These are phyloP conservation scores for Rhagoletis zephyria DNA, from an alignment of 1,140 invertebrate species.

Conservation along the genomic window DNA sequence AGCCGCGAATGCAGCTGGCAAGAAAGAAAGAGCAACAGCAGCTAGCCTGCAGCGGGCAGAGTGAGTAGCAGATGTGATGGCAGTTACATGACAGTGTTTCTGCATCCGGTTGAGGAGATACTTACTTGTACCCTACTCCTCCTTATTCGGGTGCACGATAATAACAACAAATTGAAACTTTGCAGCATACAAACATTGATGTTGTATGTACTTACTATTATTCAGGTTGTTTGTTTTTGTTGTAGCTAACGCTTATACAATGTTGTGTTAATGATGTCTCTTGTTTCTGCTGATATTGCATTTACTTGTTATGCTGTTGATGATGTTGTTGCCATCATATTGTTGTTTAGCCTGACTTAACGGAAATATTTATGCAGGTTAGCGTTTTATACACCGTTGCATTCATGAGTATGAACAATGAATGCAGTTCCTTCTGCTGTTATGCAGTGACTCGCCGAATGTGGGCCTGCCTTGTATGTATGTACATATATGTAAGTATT, in stretches of 20 bases:
- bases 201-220: background rate
- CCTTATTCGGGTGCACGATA: background rate
- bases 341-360: background rate
- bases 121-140: background rate
- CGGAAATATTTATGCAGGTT: slow-evolving; percentile 6
- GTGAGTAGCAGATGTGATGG: background rate
- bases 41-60: background rate
- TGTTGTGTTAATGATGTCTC: slow-evolving; percentile 38
- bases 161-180: slow-evolving; percentile 15
- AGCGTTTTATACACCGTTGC: background rate
- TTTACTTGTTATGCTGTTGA: slow-evolving; percentile 1
- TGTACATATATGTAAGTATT: no score
- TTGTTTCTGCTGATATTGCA: slow-evolving; percentile 34
- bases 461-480: no score
- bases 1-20: background rate
- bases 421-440: no score
- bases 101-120: slow-evolving; percentile 44
- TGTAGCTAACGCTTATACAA: background rate
- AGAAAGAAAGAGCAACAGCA: no score
- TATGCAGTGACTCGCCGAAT: no score
- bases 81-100: background rate
- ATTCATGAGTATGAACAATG: no score
- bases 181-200: background rate
- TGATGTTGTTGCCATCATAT: background rate
- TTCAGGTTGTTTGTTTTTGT: background rate